Evolutionary conservation across 2,888 invertebrate species (phyloP).

Genomic region (Hyles lineata): DNA sequence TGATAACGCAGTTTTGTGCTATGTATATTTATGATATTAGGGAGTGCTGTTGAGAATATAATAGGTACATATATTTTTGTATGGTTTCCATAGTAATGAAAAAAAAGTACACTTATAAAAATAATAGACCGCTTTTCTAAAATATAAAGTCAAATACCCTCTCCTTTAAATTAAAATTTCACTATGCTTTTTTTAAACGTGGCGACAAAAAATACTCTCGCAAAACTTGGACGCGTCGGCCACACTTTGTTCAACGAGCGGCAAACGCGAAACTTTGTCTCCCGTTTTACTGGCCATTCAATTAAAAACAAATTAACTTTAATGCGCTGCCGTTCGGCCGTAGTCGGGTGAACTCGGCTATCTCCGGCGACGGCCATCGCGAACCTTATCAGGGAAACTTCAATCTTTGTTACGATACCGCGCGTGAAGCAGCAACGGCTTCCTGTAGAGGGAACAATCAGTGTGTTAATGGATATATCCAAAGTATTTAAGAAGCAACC

Average conservation of each 20-base stretch:
- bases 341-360: background rate
- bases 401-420: background rate
- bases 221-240: conserved; percentile 11
- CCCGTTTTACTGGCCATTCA: conserved; percentile 18
- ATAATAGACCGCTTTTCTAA: background rate
- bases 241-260: conserved; percentile 11
- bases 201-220: background rate
- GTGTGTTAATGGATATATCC: background rate
- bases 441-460: background rate
- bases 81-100: too few species aligned
- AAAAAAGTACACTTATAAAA: too few species aligned
- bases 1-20: background rate
- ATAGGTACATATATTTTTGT: too few species aligned
- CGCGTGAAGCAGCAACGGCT: background rate
- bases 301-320: conserved; percentile 27
- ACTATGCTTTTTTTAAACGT: background rate
- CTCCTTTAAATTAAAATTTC: background rate
- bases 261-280: conserved; percentile 6
- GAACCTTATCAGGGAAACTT: conserved; percentile 3
- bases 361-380: background rate
- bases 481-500: background rate
- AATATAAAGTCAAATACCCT: background rate
- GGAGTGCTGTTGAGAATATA: too few species aligned
- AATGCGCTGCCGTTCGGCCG: background rate
- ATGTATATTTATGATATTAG: background rate